Evolutionary conservation across 2,113 vertebrate genomes (phyloP).

Genomic region (Conger conger): DNA sequence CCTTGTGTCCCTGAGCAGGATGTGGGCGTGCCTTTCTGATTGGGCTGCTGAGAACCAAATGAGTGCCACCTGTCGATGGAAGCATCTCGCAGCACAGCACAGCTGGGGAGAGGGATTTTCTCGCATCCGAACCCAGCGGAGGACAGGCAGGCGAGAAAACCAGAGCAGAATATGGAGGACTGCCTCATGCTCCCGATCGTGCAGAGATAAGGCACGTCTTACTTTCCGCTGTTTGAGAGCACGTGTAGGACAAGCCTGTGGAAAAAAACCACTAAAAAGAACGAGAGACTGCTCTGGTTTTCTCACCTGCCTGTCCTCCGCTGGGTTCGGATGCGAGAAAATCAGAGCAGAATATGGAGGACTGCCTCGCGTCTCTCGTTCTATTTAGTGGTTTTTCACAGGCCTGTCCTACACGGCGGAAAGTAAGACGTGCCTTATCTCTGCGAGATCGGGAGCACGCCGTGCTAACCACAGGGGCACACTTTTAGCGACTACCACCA

Average conservation of each 20-base stretch:
- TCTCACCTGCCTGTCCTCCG: too few species aligned
- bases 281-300: too few species aligned
- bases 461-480: background rate
- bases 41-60: background rate
- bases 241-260: background rate
- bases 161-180: too few species aligned
- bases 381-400: background rate
- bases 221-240: too few species aligned
- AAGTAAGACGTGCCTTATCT: background rate
- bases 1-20: background rate
- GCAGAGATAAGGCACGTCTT: background rate
- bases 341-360: too few species aligned
- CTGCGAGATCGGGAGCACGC: background rate
- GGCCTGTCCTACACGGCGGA: background rate
- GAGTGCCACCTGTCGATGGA: background rate
- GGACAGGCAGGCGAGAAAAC: too few species aligned
- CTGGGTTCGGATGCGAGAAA: too few species aligned
- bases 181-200: too few species aligned
- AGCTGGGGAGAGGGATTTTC: background rate
- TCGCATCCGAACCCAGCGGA: too few species aligned
- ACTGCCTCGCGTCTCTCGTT: too few species aligned
- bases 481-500: slow-evolving; percentile 36
- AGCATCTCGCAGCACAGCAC: too few species aligned
- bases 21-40: background rate
- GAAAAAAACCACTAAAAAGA: background rate